These are phyloP conservation scores for Sorex araneus DNA, from an alignment of 2,113 vertebrate genomes.

Conservation along the genomic window DNA sequence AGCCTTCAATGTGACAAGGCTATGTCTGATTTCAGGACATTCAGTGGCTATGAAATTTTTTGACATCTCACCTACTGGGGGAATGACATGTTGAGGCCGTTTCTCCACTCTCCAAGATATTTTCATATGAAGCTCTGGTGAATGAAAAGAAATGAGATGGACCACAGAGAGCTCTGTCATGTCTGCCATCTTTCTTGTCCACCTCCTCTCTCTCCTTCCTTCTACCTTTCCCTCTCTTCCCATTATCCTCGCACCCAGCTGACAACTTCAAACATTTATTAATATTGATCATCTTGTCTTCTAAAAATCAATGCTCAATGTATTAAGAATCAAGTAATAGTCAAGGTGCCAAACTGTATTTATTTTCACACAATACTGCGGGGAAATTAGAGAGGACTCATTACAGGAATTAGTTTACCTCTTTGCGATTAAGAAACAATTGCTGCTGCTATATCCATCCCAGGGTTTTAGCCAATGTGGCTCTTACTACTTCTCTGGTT, in stretches of 20 bases:
- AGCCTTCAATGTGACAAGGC: constrained; percentile 52
- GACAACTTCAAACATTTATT: constrained; percentile 78
- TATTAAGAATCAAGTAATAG: constrained; percentile 68
- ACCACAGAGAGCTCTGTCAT: not conserved
- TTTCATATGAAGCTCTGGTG: constrained; percentile 61
- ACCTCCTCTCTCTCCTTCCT: not conserved
- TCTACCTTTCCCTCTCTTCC: not conserved
- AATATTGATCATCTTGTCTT: constrained; percentile 69
- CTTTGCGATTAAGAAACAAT: constrained; percentile 57
- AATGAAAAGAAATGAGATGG: constrained; percentile 48
- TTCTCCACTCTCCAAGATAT: constrained; percentile 21
- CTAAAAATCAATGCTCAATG: constrained; percentile 72
- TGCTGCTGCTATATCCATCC: not conserved
- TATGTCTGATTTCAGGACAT: constrained; percentile 2
- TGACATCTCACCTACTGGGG: not conserved
- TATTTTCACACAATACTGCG: constrained; percentile 70
- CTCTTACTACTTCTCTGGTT: constrained; percentile 51
- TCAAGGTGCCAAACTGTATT: constrained; percentile 57
- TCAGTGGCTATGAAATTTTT: constrained; percentile 36
- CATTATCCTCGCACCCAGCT: not conserved
- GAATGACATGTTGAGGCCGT: constrained; percentile 36
- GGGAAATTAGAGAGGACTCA: constrained; percentile 70
- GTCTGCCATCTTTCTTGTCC: not conserved
- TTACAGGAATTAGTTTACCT: constrained; percentile 61
- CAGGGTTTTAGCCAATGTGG: constrained; percentile 47